Evolutionary conservation across 2,888 invertebrate genomes (phyloP), one percentile per base, ranked within the genome.

Genomic region (Harpalus rufipes): DNA sequence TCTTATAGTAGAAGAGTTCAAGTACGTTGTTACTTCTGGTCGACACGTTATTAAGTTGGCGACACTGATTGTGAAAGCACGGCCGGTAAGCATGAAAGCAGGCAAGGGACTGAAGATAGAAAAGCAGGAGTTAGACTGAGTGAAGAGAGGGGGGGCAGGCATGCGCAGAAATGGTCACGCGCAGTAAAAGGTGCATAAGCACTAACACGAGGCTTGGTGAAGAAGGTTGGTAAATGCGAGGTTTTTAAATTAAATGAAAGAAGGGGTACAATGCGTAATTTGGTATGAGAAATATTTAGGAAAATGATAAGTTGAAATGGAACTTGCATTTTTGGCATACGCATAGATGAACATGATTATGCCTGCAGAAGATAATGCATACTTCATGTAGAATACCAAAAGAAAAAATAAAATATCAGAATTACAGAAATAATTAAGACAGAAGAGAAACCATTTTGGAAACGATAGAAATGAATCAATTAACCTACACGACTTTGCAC

Each of bases 51-150:
- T 74, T 74, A 74, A 74, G 72, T 44, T 74, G 72, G 68, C 72
- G 72, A 74, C 72, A 74, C 72, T 74, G 72, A 74, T 16, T 74
- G 72, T 74, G 72, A 41, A 74, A 74, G 72, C 72, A 74, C 72
- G 72, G 72, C 72, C 72, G 72, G 72, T 74, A 74, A 74, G 72
- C 72, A 74, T 74, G 72, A 74, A 74, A 74, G 72, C 72, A 74
- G 72, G 72, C 72, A 74, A 74, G 72, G 72, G 72, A 74, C 72
- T 74, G 72, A 44, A 41, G 72, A 74, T 44, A 18, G 44, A 14
- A 8, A 16, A 14, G 39, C 68, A 25, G 39, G 44, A 39, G 68
- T n/a, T 41, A 68, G 7, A 74, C 3, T 18, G 21, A 6, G 51
- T 44, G 72, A n/a, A n/a, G 44, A 44, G 16, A 41, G 72, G 72